These are phyloP conservation scores for Perizoma affinitatum DNA, from an alignment of 2,888 invertebrate genomes.

Conservation along the genomic window DNA sequence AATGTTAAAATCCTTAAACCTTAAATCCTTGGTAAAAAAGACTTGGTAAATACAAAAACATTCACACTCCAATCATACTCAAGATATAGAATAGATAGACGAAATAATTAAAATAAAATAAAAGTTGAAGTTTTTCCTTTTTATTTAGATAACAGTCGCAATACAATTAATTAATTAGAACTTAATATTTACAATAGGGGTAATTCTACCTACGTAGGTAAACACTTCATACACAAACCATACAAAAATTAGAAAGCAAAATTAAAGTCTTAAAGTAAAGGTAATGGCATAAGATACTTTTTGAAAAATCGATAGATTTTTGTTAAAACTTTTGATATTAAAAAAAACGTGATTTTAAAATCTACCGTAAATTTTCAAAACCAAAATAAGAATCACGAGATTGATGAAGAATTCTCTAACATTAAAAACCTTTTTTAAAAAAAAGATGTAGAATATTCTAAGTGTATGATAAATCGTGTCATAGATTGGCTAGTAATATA, in stretches of 20 bases:
- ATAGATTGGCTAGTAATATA: conserved; percentile 41
- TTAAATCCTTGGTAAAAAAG: too few species aligned
- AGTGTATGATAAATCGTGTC: conserved; percentile 1
- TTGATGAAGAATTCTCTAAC: conserved; percentile 51
- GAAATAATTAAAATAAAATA: conserved; percentile 8
- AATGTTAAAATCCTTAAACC: too few species aligned
- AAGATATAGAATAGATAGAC: not conserved
- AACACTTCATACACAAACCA: conserved; percentile 76
- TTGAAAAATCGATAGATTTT: conserved; percentile 44
- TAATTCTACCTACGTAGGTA: conserved; percentile 82
- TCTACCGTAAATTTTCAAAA: conserved; percentile 29
- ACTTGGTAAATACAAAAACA: too few species aligned
- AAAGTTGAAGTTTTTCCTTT: conserved; percentile 61
- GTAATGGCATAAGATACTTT: conserved; percentile 49
- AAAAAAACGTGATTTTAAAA: conserved; percentile 22
- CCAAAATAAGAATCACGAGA: conserved; percentile 51
- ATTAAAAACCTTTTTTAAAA: conserved; percentile 51
- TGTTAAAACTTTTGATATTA: conserved; percentile 9
- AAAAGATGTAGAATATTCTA: conserved; percentile 59
- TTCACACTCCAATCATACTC: not conserved
- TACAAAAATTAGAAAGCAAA: conserved; percentile 76
- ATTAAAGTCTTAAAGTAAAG: conserved; percentile 57
- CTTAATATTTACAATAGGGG: conserved; percentile 81
- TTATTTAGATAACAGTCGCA: conserved; percentile 83
- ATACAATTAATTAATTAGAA: conserved; percentile 73